Evolutionary conservation across 1,140 invertebrate species (phyloP).

Genomic region (Megathymus violae): DNA sequence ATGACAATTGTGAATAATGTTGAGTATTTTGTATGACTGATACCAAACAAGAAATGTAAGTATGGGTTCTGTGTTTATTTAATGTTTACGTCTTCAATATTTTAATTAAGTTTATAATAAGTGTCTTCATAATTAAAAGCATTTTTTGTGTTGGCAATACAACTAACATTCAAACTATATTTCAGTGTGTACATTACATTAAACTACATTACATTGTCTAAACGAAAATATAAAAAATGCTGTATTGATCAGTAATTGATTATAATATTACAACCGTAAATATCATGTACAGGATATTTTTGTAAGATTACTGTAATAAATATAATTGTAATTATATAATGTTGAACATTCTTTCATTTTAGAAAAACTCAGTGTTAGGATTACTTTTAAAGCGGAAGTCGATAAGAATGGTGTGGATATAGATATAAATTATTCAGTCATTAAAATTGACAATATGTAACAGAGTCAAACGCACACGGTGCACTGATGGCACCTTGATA

Average conservation of each 20-base stretch:
- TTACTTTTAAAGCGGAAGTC: no score
- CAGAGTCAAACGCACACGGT: no score
- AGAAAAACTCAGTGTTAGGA: no score
- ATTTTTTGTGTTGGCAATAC: not conserved
- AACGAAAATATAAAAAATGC: conserved; percentile 11
- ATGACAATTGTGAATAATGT: no score
- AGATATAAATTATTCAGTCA: no score
- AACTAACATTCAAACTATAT: conserved; percentile 1
- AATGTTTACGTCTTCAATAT: no score
- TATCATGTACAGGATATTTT: conserved; percentile 35
- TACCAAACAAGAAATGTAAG: conserved; percentile 8
- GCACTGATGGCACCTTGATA: no score
- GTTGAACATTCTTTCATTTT: not conserved
- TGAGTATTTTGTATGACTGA: not conserved
- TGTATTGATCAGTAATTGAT: conserved; percentile 8
- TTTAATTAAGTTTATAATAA: not conserved
- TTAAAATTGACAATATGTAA: no score
- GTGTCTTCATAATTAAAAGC: not conserved
- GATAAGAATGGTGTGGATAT: no score
- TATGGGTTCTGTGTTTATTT: not conserved
- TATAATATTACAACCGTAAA: conserved; percentile 12
- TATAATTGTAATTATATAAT: no score
- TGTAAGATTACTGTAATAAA: conserved; percentile 30
- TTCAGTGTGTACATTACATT: conserved; percentile 8
- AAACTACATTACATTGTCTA: not conserved